A percentile compares a stretch with the other conserved stretches of the same genome.
Evolutionary conservation across 1,140 invertebrate species (phyloP).

Genomic region (Hylaeus volcanicus): DNA sequence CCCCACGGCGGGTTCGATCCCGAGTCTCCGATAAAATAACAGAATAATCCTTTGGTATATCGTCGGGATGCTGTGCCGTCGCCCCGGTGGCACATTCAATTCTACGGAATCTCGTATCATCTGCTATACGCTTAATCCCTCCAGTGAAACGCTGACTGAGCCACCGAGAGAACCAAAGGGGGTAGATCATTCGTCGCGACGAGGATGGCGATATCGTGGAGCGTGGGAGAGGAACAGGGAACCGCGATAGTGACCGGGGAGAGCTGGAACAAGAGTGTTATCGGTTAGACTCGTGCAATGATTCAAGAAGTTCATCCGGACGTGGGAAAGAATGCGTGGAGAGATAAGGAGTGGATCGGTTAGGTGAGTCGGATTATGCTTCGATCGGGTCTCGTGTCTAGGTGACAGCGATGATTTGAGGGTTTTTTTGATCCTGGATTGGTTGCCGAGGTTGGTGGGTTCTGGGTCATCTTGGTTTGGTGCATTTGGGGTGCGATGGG

Average conservation of each 20-base stretch:
- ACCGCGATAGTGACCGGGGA: slow-evolving; percentile 7
- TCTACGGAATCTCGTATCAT: slow-evolving; percentile 68
- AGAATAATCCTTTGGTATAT: slow-evolving; percentile 59
- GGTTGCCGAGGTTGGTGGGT: not conserved
- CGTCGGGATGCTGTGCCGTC: slow-evolving; percentile 2
- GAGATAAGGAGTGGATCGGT: slow-evolving; percentile 17
- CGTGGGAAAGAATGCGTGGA: slow-evolving; percentile 5
- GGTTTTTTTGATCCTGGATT: slow-evolving; percentile 15
- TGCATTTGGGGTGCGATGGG: too few relatives aligned
- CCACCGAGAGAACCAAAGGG: slow-evolving; percentile 20
- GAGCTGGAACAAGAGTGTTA: slow-evolving; percentile 39
- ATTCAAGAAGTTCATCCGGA: slow-evolving; percentile 51
- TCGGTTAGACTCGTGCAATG: slow-evolving; percentile 42
- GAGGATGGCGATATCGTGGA: not conserved
- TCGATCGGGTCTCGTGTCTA: not conserved
- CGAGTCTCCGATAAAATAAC: slow-evolving; percentile 61
- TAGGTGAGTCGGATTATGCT: slow-evolving; percentile 13
- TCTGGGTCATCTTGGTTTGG: too few relatives aligned
- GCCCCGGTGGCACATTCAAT: slow-evolving; percentile 63
- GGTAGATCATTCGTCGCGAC: slow-evolving; percentile 6
- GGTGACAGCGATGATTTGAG: slow-evolving; percentile 4
- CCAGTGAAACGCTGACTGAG: slow-evolving; percentile 60
- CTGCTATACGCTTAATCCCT: slow-evolving; percentile 68
- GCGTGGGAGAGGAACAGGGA: slow-evolving; percentile 15
- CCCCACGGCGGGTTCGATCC: slow-evolving; percentile 49